A percentile compares a stretch with the other conserved stretches of the same genome.
phyloP scores from a whole-genome alignment of 2,888 invertebrate species.

The Erynnis tages region DNA sequence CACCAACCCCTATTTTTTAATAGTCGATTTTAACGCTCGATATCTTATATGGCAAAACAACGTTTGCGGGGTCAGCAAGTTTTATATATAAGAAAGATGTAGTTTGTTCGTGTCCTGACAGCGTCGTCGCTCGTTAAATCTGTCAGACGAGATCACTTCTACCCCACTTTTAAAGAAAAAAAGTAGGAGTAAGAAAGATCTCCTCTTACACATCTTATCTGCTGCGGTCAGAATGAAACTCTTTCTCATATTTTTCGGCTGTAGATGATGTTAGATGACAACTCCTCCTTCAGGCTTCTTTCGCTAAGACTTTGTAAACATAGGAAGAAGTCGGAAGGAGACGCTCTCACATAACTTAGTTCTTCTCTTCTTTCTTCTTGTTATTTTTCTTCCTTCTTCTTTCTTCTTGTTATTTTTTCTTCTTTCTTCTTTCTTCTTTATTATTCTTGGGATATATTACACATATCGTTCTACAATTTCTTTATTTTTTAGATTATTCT shows the following conservation, averaged over 20 bases:
- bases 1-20: no score
- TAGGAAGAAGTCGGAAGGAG: conserved; percentile 8
- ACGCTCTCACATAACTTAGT: neutral
- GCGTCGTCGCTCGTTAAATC: neutral
- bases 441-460: no score
- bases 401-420: neutral
- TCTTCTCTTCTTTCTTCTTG: neutral
- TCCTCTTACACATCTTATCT: conserved; percentile 7
- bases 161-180: conserved; percentile 11
- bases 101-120: neutral
- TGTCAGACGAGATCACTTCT: conserved; percentile 14
- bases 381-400: neutral
- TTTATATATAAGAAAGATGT: neutral
- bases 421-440: no score
- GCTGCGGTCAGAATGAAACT: no score
- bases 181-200: conserved; percentile 23
- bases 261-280: neutral
- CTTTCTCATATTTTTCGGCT: neutral
- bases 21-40: no score
- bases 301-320: neutral
- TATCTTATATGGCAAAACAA: no score
- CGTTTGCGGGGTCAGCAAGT: no score
- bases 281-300: conserved; percentile 11
- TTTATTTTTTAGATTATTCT: no score
- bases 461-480: no score